These are phyloP conservation scores for Sminthurides aquaticus DNA, from an alignment of 2,888 invertebrate species.

Conservation along the genomic window DNA sequence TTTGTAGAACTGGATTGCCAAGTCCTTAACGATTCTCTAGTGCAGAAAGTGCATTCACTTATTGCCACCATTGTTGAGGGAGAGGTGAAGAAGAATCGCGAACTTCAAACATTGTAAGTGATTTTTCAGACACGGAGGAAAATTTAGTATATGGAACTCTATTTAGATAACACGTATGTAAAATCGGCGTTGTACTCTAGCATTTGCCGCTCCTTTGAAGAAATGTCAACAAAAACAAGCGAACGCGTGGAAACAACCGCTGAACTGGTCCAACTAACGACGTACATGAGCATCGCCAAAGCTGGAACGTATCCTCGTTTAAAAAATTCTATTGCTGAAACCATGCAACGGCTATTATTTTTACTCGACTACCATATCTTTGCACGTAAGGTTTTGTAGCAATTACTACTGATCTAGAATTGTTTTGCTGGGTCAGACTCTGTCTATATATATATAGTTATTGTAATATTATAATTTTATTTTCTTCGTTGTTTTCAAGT, in stretches of 20 bases:
- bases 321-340: constrained; percentile 64
- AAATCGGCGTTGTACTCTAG: too few species aligned
- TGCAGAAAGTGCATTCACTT: constrained; percentile 55
- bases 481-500: background rate
- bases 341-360: constrained; percentile 72
- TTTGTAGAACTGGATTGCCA: constrained; percentile 70
- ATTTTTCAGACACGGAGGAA: too few species aligned
- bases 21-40: constrained; percentile 60
- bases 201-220: constrained; percentile 78
- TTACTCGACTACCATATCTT: constrained; percentile 74
- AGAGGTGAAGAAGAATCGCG: constrained; percentile 60
- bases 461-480: background rate
- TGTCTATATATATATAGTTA: background rate
- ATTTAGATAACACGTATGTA: too few species aligned
- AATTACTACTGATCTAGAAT: constrained; percentile 23
- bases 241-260: constrained; percentile 79
- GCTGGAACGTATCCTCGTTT: constrained; percentile 81
- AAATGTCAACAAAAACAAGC: constrained; percentile 76
- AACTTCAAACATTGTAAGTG: constrained; percentile 55
- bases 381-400: constrained; percentile 52
- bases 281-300: constrained; percentile 74
- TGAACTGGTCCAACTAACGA: constrained; percentile 76
- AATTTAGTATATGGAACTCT: too few species aligned
- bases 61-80: constrained; percentile 60
- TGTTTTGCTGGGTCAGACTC: background rate